phyloP scores from a whole-genome alignment of 1,140 invertebrate species.

The Triops cancriformis region DNA sequence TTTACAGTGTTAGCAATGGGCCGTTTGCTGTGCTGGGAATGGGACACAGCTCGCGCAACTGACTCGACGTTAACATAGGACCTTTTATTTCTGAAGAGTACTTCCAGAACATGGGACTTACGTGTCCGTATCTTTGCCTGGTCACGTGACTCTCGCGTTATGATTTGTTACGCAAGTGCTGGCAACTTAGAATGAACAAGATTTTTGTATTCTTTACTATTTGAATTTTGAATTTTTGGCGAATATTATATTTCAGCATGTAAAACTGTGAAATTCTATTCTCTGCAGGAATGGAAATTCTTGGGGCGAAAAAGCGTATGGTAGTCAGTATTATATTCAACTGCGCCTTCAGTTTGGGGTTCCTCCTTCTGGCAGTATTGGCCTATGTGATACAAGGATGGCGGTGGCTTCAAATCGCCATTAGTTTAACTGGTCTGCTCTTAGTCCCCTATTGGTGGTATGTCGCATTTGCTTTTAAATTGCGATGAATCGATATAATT shows the following conservation, averaged over 20 bases:
- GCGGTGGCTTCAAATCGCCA: constrained; percentile 34
- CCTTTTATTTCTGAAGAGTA: too few species aligned
- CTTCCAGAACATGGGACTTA: too few species aligned
- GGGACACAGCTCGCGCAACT: too few species aligned
- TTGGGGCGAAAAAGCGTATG: constrained; percentile 35
- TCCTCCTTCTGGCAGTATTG: constrained; percentile 34
- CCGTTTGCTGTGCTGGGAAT: too few species aligned
- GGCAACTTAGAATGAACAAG: too few species aligned
- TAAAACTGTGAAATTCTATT: neutral
- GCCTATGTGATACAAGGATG: constrained; percentile 38
- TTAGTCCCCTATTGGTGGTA: constrained; percentile 37
- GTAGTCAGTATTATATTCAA: constrained; percentile 36
- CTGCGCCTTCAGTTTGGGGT: constrained; percentile 38
- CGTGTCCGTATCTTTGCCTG: too few species aligned
- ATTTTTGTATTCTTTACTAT: too few species aligned
- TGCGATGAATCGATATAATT: neutral
- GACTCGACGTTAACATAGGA: too few species aligned
- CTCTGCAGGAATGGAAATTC: constrained; percentile 35
- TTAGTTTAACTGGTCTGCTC: constrained; percentile 29
- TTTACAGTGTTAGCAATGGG: too few species aligned
- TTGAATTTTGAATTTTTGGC: too few species aligned
- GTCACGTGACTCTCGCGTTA: too few species aligned
- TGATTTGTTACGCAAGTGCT: too few species aligned
- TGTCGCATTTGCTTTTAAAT: constrained; percentile 23
- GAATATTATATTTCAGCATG: neutral